phyloP scores from a whole-genome alignment of 64 coral and sea anemone species.

The Dendrophyllia cribrosa region DNA sequence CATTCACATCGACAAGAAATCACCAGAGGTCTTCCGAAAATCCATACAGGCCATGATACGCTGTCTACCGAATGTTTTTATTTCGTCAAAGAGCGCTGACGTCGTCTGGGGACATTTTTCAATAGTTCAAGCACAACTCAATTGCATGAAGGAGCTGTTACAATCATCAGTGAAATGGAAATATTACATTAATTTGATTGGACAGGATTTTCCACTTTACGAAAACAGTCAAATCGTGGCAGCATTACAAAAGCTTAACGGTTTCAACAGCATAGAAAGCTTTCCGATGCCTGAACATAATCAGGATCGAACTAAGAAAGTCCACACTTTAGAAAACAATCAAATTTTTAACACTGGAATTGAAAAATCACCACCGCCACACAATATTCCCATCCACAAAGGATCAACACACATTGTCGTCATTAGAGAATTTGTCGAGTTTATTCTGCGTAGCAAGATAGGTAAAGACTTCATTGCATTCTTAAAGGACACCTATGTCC shows the following conservation, averaged over 20 bases:
- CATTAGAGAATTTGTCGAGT: conserved; percentile 20
- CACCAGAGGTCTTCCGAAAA: neutral
- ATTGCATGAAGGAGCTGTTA: conserved; percentile 10
- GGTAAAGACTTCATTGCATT: conserved; percentile 10
- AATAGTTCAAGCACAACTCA: conserved; percentile 5
- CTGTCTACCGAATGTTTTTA: conserved; percentile 44
- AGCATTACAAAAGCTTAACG: conserved; percentile 13
- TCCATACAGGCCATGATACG: neutral
- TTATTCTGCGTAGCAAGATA: neutral
- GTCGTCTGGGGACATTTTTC: conserved; percentile 43
- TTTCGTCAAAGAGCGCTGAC: neutral
- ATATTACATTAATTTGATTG: conserved; percentile 31
- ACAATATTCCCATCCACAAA: conserved; percentile 1
- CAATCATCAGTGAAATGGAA: conserved; percentile 3
- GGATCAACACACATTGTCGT: neutral
- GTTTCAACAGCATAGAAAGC: conserved; percentile 4
- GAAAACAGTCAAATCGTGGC: neutral
- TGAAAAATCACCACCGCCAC: conserved; percentile 5
- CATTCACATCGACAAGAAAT: conserved; percentile 41
- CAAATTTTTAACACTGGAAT: neutral
- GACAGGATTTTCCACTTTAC: conserved; percentile 43
- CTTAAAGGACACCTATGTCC: conserved; percentile 1
- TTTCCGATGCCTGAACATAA: neutral
- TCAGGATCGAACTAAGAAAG: neutral
- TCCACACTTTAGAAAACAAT: neutral